These are phyloP conservation scores for Brachionus plicatilis DNA, from an alignment of 1,140 invertebrate genomes.

Conservation along the genomic window DNA sequence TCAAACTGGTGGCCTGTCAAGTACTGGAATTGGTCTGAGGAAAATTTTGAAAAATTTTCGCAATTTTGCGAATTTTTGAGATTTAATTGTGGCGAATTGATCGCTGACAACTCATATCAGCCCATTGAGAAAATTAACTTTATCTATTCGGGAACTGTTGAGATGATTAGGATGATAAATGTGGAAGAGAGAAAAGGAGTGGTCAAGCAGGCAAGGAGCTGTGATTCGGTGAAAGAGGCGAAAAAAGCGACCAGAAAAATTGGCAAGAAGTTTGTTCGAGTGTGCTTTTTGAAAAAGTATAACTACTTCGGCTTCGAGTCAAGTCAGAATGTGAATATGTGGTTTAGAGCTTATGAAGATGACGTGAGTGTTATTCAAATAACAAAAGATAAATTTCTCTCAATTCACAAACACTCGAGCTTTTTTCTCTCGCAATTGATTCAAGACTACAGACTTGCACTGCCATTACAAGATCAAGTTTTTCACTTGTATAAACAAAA, in stretches of 20 bases:
- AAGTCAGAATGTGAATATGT: slow-evolving; percentile 14
- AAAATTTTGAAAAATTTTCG: slow-evolving; percentile 13
- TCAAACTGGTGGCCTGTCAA: slow-evolving; percentile 26
- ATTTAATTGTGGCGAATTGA: background rate
- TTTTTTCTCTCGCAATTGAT: slow-evolving; percentile 15
- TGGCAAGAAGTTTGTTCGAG: background rate
- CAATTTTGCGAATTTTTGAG: background rate
- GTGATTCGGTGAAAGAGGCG: background rate
- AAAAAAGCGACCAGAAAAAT: background rate
- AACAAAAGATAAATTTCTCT: background rate
- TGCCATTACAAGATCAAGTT: slow-evolving; percentile 28
- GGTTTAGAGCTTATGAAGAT: slow-evolving; percentile 27
- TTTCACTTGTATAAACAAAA: slow-evolving; percentile 1
- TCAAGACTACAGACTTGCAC: background rate
- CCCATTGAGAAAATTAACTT: background rate
- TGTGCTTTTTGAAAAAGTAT: background rate
- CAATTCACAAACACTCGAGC: slow-evolving; percentile 19
- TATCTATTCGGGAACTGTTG: background rate
- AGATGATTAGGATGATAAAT: background rate
- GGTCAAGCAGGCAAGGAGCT: background rate
- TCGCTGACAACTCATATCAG: background rate
- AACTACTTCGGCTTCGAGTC: slow-evolving; percentile 21
- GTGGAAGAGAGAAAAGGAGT: background rate
- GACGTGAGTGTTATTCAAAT: slow-evolving; percentile 11
- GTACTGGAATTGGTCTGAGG: slow-evolving; percentile 15